A percentile compares a stretch with the other conserved stretches of the same genome.
Conservation (phyloP, 1,140 invertebrate genomes). For the Portunus trituberculatus region DNA sequence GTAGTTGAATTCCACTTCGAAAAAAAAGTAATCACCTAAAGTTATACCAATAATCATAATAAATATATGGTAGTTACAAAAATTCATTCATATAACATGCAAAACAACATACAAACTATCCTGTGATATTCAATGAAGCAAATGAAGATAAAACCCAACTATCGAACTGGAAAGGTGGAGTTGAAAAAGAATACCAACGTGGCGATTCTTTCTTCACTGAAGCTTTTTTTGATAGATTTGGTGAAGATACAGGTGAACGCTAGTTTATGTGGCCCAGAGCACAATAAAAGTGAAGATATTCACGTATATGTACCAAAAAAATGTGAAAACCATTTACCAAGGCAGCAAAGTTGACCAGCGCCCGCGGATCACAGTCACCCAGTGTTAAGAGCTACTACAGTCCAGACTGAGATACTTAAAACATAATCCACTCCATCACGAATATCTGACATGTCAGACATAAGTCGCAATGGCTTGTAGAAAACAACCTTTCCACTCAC, state of each 20-base stretch:
- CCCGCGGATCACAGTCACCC: background rate
- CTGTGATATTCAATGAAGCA: background rate
- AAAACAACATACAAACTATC: background rate
- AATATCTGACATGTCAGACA: background rate
- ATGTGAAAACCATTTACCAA: background rate
- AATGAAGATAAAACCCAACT: background rate
- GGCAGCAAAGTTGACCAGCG: background rate
- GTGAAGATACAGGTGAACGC: background rate
- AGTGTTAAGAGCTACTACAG: background rate
- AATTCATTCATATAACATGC: background rate
- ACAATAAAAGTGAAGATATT: background rate
- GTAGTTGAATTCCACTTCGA: background rate
- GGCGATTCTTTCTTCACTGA: background rate
- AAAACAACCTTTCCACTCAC: slow-evolving; percentile 54
- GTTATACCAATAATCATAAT: background rate
- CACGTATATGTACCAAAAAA: background rate
- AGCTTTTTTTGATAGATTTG: background rate
- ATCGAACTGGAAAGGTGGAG: background rate
- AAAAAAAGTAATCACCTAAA: no score
- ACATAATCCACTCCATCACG: background rate
- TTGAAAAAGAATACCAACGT: background rate
- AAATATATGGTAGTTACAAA: background rate
- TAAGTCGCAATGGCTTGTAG: background rate
- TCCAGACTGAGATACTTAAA: background rate
- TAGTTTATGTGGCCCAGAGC: background rate